Conservation (phyloP, 2,797 vertebrate genomes). For the Enteromius mattozi region DNA sequence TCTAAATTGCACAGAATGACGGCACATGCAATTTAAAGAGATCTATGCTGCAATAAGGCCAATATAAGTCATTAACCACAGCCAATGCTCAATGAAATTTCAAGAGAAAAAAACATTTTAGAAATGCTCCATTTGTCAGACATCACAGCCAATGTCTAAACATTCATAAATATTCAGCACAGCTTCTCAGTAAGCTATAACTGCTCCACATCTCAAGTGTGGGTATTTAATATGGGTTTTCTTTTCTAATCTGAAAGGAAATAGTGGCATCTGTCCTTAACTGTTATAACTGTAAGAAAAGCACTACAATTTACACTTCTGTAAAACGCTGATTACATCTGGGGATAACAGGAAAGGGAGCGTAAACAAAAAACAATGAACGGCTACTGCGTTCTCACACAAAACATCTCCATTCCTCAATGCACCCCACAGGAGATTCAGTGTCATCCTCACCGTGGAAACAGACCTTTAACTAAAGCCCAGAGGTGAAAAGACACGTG, state of each 20-base stretch:
- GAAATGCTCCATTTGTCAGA: slow-evolving; percentile 13
- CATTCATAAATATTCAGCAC: slow-evolving; percentile 19
- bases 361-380: neutral
- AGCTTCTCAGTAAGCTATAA: neutral
- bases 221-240: neutral
- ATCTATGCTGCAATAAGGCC: neutral
- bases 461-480: slow-evolving; percentile 30
- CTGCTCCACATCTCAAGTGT: slow-evolving; percentile 2
- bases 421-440: neutral
- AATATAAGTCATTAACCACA: neutral
- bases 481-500: slow-evolving; percentile 4
- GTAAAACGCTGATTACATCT: neutral
- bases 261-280: neutral
- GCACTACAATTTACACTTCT: slow-evolving; percentile 12
- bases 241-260: neutral
- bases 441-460: neutral
- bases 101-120: neutral
- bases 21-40: neutral
- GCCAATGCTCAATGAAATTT: neutral
- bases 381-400: neutral
- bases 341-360: neutral
- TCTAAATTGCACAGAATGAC: neutral
- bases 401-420: neutral
- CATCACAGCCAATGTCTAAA: slow-evolving; percentile 5
- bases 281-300: neutral